phyloP scores from a whole-genome alignment of 2,888 invertebrate genomes.

The Bhutanitis thaidina region DNA sequence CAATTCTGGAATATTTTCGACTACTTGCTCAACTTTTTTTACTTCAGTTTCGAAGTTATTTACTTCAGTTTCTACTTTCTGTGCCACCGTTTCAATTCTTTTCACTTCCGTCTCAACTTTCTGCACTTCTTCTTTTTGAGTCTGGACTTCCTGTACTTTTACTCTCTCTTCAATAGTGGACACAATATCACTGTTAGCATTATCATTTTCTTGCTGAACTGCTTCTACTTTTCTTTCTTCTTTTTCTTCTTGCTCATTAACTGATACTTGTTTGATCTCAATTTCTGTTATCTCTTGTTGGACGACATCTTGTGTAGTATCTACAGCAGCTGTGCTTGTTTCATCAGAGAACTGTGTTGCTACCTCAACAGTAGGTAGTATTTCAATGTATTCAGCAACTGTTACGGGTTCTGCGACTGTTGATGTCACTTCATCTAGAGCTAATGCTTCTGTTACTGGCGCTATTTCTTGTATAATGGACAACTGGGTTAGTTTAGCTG shows the following conservation, averaged over 20 bases:
- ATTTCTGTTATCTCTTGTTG: constrained; percentile 1
- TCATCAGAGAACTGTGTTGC: constrained; percentile 1
- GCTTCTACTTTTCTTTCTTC: constrained; percentile 15
- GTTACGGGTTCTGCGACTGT: background rate
- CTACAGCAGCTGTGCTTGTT: constrained; percentile 6
- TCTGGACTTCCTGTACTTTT: constrained; percentile 17
- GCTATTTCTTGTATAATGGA: constrained; percentile 5
- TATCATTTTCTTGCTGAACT: constrained; percentile 23
- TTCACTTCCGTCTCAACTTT: constrained; percentile 26
- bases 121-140: constrained; percentile 17
- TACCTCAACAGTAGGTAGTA: constrained; percentile 3
- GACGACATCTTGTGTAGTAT: background rate
- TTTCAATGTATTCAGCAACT: background rate
- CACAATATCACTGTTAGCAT: constrained; percentile 23
- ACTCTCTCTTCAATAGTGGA: constrained; percentile 8
- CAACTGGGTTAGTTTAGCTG: constrained; percentile 8
- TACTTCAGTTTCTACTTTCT: constrained; percentile 18
- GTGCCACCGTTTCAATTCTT: constrained; percentile 22
- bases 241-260: background rate
- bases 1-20: constrained; percentile 53
- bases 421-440: background rate
- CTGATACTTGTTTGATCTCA: background rate
- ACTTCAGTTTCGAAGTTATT: constrained; percentile 23
- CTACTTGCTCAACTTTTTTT: constrained; percentile 32
- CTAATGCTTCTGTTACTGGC: constrained; percentile 24